Base-by-base conservation (phyloP, 2,113 vertebrate genomes). In the Leucosticte australis region DNA sequence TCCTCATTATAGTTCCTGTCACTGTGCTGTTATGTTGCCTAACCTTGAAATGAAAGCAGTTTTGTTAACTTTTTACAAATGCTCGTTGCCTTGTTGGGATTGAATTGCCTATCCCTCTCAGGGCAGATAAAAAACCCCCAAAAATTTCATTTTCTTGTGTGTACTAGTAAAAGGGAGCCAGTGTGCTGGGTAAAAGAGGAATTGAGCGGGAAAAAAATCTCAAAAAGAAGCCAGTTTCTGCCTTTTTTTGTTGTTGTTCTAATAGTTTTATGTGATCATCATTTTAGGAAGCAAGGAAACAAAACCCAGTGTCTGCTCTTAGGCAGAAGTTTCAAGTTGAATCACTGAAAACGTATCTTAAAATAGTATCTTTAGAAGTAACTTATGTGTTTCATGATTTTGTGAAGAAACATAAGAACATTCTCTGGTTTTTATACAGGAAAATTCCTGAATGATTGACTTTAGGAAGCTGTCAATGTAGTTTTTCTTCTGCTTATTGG, bases 11-110 rank as follows among this genome's bases (percentile, higher is more conserved):
- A 27, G 75, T 77, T 92, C 65, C 70, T 79, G 65, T 87, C 70
- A 87, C 65, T 0, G 0, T 64, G 57, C 28, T 71, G 35, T 78
- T 92, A 24, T 33, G 20, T 73, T 89, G 24, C 49, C 63, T 90
- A 73, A 88, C 27, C 41, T 70, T 75, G 65, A 94, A 80, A 92
- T 82, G 31, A 87, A 89, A 89, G 77, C 83, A 53, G 17, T 68
- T 89, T 68, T 89, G 35, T 89, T 84, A 84, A 64, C 49, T 53
- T 94, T 83, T 91, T 56, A 55, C 37, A 89, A 94, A 84, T 57
- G 41, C 14, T 65, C 3, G 0, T 84, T 92, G 53, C 65, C 7
- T 4, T 62, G n/a, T 84, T 82, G 74, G 60, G 41, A 64, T 57
- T 71, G 74, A 89, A 82, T 94, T 94, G 17, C 81, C 12, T 60